These are phyloP conservation scores for Phalloptychus januarius DNA, from an alignment of 2,797 vertebrate species.

Conservation along the genomic window DNA sequence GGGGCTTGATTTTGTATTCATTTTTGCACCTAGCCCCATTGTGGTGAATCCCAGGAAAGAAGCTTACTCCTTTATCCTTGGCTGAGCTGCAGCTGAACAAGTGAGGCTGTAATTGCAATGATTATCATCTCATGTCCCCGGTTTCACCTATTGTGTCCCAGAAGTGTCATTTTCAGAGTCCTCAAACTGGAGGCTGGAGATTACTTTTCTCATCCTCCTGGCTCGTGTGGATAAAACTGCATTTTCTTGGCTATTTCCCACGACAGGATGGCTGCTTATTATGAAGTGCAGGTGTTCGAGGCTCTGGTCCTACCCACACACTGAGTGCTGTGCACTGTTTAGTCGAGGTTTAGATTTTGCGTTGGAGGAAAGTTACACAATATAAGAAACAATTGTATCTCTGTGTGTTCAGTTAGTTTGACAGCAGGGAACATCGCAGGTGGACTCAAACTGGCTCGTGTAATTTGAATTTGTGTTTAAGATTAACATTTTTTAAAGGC, in stretches of 20 bases:
- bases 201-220: slow-evolving; percentile 39
- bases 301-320: slow-evolving; percentile 16
- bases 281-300: slow-evolving; percentile 22
- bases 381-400: slow-evolving; percentile 9
- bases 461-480: not conserved
- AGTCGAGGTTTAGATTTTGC: slow-evolving; percentile 15
- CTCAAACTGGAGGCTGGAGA: slow-evolving; percentile 56
- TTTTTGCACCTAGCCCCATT: slow-evolving; percentile 7
- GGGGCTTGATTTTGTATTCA: slow-evolving; percentile 6
- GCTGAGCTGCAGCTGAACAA: slow-evolving; percentile 32
- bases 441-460: slow-evolving; percentile 3
- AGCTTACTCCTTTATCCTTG: slow-evolving; percentile 26
- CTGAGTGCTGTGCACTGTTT: slow-evolving; percentile 26
- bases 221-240: slow-evolving; percentile 40
- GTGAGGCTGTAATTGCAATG: slow-evolving; percentile 58
- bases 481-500: not conserved
- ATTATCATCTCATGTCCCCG: slow-evolving; percentile 52
- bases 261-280: slow-evolving; percentile 21
- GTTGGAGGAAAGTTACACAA: slow-evolving; percentile 16
- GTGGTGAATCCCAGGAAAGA: slow-evolving; percentile 11
- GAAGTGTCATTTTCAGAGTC: slow-evolving; percentile 67
- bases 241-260: slow-evolving; percentile 41
- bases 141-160: slow-evolving; percentile 62
- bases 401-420: not conserved
- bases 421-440: slow-evolving; percentile 3